Percentiles rank a stretch among this genome's conserved stretches.
phyloP scores from a whole-genome alignment of 1,140 invertebrate species.

The Orussus abietinus region DNA sequence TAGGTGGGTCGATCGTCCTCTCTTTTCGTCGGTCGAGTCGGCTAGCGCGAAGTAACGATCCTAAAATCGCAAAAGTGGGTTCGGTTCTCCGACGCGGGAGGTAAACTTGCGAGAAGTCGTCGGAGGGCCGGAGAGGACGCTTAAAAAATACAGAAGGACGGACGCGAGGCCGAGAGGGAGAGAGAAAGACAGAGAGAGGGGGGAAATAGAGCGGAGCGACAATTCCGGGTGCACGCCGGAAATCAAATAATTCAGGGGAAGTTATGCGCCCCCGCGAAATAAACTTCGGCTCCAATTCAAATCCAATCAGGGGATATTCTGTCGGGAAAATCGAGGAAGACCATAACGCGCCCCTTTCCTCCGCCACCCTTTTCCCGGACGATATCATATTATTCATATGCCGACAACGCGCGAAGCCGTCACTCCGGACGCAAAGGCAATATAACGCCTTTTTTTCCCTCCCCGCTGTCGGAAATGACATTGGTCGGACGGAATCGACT shows the following conservation, averaged over 20 bases:
- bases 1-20: too few species aligned
- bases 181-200: slow-evolving; percentile 9
- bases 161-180: neutral
- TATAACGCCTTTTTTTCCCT: slow-evolving; percentile 34
- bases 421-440: slow-evolving; percentile 32
- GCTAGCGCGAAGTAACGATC: too few species aligned
- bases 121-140: too few species aligned
- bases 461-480: slow-evolving; percentile 18
- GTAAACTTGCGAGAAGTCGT: too few species aligned
- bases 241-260: too few species aligned
- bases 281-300: slow-evolving; percentile 35
- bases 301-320: slow-evolving; percentile 42
- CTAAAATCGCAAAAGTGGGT: too few species aligned
- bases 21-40: too few species aligned
- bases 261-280: slow-evolving; percentile 19
- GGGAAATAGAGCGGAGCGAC: slow-evolving; percentile 4
- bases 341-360: slow-evolving; percentile 19
- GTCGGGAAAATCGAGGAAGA: slow-evolving; percentile 21
- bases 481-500: slow-evolving; percentile 4
- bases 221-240: too few species aligned
- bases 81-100: too few species aligned
- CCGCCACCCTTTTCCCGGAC: too few species aligned
- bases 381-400: slow-evolving; percentile 44
- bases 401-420: slow-evolving; percentile 27
- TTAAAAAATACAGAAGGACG: slow-evolving; percentile 19